Evolutionary conservation across 2,888 invertebrate genomes (phyloP).

Genomic region (Synanthedon myopaeformis): DNA sequence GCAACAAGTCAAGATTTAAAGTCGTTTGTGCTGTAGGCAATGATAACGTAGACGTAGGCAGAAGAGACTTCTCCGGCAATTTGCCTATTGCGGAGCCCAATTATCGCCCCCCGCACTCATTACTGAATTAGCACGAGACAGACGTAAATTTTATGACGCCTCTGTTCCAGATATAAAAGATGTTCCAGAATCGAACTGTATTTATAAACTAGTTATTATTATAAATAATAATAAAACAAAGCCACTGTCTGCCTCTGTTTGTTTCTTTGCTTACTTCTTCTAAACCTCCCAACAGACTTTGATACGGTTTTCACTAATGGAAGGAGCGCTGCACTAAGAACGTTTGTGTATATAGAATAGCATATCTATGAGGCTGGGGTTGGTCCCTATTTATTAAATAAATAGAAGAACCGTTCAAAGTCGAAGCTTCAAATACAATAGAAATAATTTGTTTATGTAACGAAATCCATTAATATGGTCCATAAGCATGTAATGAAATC

Average conservation of each 20-base stretch:
- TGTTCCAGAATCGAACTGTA: constrained; percentile 9
- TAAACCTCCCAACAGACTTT: too few species aligned
- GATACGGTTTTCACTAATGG: too few species aligned
- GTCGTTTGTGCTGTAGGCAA: constrained; percentile 12
- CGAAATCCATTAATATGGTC: constrained; percentile 31
- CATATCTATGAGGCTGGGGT: too few species aligned
- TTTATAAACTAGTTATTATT: too few species aligned
- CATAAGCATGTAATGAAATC: constrained; percentile 17
- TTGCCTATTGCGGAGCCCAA: constrained; percentile 66
- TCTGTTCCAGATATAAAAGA: constrained; percentile 42
- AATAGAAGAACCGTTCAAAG: too few species aligned
- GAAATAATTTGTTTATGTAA: constrained; percentile 13
- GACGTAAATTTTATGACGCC: constrained; percentile 59
- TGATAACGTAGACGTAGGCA: constrained; percentile 30
- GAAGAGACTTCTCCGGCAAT: constrained; percentile 52
- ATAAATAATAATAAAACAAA: too few species aligned
- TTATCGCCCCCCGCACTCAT: constrained; percentile 69
- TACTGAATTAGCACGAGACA: constrained; percentile 65
- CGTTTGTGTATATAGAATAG: too few species aligned
- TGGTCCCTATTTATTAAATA: too few species aligned
- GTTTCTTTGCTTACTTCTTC: too few species aligned
- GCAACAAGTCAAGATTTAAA: constrained; percentile 19
- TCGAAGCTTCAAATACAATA: too few species aligned
- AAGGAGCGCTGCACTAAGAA: too few species aligned
- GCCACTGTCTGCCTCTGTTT: too few species aligned